Base-by-base conservation (phyloP, 2,888 invertebrate species). In the Diaperis boleti region DNA sequence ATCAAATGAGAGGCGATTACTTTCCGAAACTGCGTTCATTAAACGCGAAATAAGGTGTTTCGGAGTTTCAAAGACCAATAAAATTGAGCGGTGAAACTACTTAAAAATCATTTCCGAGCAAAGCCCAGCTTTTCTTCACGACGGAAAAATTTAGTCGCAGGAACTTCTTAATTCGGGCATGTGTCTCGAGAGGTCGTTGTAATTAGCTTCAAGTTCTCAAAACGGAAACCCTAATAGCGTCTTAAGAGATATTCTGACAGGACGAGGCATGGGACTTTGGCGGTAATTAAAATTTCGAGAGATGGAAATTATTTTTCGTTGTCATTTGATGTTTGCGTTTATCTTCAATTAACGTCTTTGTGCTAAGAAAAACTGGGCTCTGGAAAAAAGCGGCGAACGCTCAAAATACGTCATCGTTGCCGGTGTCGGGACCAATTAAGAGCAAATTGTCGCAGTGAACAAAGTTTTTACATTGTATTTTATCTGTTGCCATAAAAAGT, bases 91-190 rank as follows among this genome's bases (percentile, higher is more conserved):
- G 39, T 39, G 15, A 39, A 39, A 39, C 39, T 39, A 39, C 39
- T 39, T 39, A 39, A 39, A 39, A 39, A 39, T 39, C 39, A 39
- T 31, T 47, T 3, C 31, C 11, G 17, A n/a, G 8, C 10, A 11
- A 44, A 20, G 15, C 39, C n/a, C 39, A 15, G 22, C 18, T 44
- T 44, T 42, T 45, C 39, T 37, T 37, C 13, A 11, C 10, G 13
- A 37, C 7, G n/a, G 15, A 35, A 39, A 39, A 39, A 39, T 14
- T 3, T 14, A 26, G 20, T 35, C 20, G 18, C 50, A 50, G 35
- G 59, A 67, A 68, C 63, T 68, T 68, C 50, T 59, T 31, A 65
- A 65, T 69, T 65, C 66, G 62, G 66, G 63, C 49, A 59, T 42
- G 44, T 10, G 41, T 57, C 62, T 62, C 65, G 20, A 31, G 55